A percentile compares a stretch with the other conserved stretches of the same genome.
These are phyloP conservation scores for Drosophila borealis DNA, from an alignment of 2,888 invertebrate genomes.

Conservation along the genomic window DNA sequence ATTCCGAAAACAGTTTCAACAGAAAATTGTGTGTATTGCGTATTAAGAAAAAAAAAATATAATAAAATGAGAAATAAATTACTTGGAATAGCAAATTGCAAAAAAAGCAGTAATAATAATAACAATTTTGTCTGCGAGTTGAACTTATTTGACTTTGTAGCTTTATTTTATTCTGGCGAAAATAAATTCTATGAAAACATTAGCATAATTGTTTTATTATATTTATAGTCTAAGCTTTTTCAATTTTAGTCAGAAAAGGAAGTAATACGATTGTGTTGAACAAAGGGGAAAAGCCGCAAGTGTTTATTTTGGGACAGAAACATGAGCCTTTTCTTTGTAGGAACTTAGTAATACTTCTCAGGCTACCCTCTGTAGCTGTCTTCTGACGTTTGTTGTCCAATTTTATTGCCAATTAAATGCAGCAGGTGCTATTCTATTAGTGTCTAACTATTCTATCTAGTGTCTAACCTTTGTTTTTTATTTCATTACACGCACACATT, in stretches of 20 bases:
- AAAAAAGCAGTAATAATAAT: neutral
- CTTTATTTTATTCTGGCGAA: no score
- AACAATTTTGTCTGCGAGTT: no score
- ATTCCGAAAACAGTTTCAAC: no score
- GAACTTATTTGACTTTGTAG: neutral
- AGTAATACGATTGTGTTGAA: no score
- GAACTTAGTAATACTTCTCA: neutral
- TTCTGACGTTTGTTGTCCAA: slow-evolving; percentile 58
- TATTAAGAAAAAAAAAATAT: no score
- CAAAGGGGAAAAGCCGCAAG: no score
- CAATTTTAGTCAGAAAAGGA: no score
- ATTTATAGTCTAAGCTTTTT: no score
- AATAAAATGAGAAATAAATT: neutral
- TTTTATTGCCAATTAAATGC: slow-evolving; percentile 77
- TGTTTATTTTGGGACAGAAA: no score
- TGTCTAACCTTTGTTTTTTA: slow-evolving; percentile 33
- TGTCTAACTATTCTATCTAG: slow-evolving; percentile 10
- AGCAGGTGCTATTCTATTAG: slow-evolving; percentile 43
- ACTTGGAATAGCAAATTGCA: neutral
- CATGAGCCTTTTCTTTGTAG: neutral
- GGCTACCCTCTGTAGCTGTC: slow-evolving; percentile 9
- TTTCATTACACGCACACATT: slow-evolving; percentile 34
- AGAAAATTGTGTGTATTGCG: no score
- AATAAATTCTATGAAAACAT: no score
- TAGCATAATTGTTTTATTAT: no score